Base-by-base conservation (phyloP, 64 coral and sea anemone genomes). In the Pocillopora damicornis region DNA sequence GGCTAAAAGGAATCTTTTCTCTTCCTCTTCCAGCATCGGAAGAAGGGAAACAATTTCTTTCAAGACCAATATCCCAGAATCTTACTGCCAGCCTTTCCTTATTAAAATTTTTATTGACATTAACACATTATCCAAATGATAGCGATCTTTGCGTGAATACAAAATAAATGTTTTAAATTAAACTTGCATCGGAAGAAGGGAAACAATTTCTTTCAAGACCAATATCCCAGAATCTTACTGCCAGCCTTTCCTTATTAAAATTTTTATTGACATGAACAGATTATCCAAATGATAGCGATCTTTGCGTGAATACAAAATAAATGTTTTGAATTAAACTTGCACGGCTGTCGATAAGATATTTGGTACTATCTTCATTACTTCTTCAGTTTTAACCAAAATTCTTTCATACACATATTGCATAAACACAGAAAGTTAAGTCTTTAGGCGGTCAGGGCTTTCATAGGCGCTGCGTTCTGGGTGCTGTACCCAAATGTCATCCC, bases 401-500 rank as follows among this genome's bases (percentile, higher is more conserved):
- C 45, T 72, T 83, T 67, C 4, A 18, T 71, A 26, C 18, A 83
- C 17, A 74, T 8, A 62, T 23, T 77, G 22, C 15, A 56, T 37
- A 14, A 56, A 23, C 76, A 1, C 0, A 62, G 42, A 14, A 11
- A 59, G 5, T 72, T 59, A 57, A 63, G 79, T 63, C 22, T 9
- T 90, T 26, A 91, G 35, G 34, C 81, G 2, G 80, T 93, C 25
- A 93, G 63, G 5, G 91, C 94, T 83, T 93, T 89, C 20, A 89
- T 88, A 5, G 86, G 91, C 60, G 86, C 76, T 61, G 94, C 94
- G 18, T 89, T 90, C 61, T 90, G 88, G 20, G 94, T 97, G 56
- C 94, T 97, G 88, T 93, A 92, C 15, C 94, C 94, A 87, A 97
- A 97, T 59, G 94, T 97, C 91, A 89, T 93, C 0, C 94, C 94